Evolutionary conservation across 2,113 vertebrate species (phyloP).

Genomic region (Canis aureus): DNA sequence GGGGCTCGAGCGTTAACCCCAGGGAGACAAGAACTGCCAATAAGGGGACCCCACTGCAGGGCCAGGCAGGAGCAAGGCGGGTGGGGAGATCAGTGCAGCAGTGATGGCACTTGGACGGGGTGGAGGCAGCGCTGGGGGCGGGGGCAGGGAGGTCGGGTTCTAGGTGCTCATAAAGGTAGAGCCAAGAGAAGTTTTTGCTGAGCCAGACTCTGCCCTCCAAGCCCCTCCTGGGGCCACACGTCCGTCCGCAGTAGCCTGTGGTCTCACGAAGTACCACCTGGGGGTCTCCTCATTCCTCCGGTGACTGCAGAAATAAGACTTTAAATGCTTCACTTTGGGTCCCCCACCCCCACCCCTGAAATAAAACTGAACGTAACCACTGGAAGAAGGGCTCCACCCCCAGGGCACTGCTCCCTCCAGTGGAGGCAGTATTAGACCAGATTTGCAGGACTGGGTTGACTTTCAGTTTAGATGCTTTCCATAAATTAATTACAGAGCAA

Average conservation of each 20-base stretch:
- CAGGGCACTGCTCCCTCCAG: conserved; percentile 73
- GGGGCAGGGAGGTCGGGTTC: not conserved
- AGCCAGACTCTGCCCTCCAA: not conserved
- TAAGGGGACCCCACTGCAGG: not conserved
- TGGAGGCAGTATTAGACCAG: conserved; percentile 84
- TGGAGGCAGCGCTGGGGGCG: rapidly evolving
- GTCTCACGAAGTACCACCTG: not conserved
- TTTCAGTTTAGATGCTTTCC: conserved; percentile 86
- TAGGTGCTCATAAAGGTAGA: not conserved
- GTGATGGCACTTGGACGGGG: not conserved
- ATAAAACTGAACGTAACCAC: conserved; percentile 82
- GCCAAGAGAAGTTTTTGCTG: not conserved
- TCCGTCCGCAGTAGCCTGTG: not conserved
- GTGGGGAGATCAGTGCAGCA: not conserved
- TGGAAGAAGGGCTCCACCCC: conserved; percentile 79
- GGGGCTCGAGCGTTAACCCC: not conserved
- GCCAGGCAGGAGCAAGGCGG: rapidly evolving
- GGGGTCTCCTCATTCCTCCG: not conserved
- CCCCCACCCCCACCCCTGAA: not conserved
- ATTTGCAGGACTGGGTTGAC: conserved; percentile 85
- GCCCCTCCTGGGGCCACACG: not conserved
- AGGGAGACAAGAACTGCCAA: not conserved
- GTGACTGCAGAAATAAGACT: conserved; percentile 33
- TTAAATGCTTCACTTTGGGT: not conserved
- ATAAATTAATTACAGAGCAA: conserved; percentile 87